A percentile compares a stretch with the other conserved stretches of the same genome.
Conservation (phyloP, 2,888 invertebrate genomes). For the Synanthedon tipuliformis region DNA sequence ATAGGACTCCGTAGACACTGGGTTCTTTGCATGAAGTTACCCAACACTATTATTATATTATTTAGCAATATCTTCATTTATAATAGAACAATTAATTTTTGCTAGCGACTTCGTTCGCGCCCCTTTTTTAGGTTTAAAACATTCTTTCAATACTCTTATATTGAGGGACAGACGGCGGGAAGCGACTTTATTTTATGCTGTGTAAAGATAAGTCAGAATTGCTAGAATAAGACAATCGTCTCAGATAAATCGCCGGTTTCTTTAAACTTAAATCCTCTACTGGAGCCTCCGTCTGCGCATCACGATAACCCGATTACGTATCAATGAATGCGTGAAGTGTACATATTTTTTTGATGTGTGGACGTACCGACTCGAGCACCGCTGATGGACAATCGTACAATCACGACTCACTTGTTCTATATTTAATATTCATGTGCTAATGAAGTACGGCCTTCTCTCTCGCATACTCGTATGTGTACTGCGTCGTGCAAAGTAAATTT, state of each 20-base stretch:
- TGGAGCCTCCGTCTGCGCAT: constrained; percentile 9
- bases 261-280: not conserved
- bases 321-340: constrained; percentile 28
- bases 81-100: too few species aligned
- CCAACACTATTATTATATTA: too few species aligned
- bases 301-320: constrained; percentile 29
- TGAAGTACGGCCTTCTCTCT: not conserved
- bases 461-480: not conserved
- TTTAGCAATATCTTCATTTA: too few species aligned
- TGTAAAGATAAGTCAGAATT: too few species aligned
- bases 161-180: too few species aligned
- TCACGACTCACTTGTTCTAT: constrained; percentile 18
- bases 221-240: too few species aligned
- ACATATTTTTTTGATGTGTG: constrained; percentile 2
- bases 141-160: too few species aligned
- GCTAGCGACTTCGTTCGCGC: too few species aligned
- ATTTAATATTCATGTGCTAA: constrained; percentile 1
- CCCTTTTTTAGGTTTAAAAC: too few species aligned
- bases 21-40: too few species aligned
- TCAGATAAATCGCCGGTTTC: not conserved
- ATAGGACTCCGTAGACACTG: too few species aligned
- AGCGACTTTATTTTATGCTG: too few species aligned
- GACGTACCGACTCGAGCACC: not conserved
- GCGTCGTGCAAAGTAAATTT: not conserved
- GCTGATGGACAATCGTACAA: constrained; percentile 13